These are phyloP conservation scores for Ellobium chinense DNA, from an alignment of 2,888 invertebrate species.

Conservation along the genomic window DNA sequence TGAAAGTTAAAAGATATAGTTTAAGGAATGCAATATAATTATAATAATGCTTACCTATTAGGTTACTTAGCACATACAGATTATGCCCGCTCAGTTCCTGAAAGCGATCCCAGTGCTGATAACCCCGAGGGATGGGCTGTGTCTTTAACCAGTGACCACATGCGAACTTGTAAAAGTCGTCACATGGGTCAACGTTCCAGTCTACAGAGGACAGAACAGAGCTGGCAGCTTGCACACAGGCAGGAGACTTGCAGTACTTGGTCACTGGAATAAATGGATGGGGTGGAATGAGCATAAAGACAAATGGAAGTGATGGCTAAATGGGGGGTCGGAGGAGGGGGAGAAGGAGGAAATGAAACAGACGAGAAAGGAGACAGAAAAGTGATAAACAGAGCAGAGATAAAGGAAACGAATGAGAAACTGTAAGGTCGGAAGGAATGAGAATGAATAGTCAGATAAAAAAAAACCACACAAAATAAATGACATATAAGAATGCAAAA, in stretches of 20 bases:
- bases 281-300: not conserved
- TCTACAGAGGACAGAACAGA: conserved; percentile 66
- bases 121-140: conserved; percentile 71
- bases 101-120: conserved; percentile 69
- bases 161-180: conserved; percentile 71
- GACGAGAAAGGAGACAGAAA: not conserved
- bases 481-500: too few species aligned
- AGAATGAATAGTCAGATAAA: not conserved
- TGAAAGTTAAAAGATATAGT: too few species aligned
- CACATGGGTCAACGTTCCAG: conserved; percentile 64
- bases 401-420: not conserved
- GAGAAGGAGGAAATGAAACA: not conserved
- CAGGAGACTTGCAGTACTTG: conserved; percentile 60
- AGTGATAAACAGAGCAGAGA: too few species aligned
- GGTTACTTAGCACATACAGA: conserved; percentile 65
- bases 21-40: not conserved
- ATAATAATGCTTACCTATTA: conserved; percentile 61
- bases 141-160: conserved; percentile 71
- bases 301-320: not conserved
- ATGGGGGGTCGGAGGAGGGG: not conserved
- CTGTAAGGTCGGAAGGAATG: too few species aligned
- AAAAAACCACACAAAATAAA: too few species aligned
- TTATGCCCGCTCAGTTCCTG: conserved; percentile 71
- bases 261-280: conserved; percentile 43
- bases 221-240: conserved; percentile 68